Evolutionary conservation across 2,797 vertebrate genomes (phyloP).

Genomic region (Sphaeramia orbicularis): DNA sequence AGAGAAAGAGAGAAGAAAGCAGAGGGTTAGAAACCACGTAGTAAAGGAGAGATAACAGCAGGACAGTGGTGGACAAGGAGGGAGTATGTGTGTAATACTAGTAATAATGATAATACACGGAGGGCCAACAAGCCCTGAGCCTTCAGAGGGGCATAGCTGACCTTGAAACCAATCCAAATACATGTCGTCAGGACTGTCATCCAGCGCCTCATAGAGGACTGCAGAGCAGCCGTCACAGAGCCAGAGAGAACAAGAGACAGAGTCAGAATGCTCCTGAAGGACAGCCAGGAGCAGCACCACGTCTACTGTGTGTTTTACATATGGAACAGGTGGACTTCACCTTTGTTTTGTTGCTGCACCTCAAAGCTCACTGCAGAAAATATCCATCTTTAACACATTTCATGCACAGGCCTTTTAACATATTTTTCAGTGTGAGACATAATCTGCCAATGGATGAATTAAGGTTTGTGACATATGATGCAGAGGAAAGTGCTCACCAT

Average conservation of each 20-base stretch:
- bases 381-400: neutral
- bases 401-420: neutral
- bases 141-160: constrained; percentile 79
- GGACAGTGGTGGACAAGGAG: constrained; percentile 58
- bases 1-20: constrained; percentile 36
- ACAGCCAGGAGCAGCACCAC: constrained; percentile 37
- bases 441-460: neutral
- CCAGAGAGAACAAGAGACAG: constrained; percentile 77
- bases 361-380: constrained; percentile 6
- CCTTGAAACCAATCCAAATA: constrained; percentile 89
- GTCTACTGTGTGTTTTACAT: constrained; percentile 7
- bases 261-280: constrained; percentile 59
- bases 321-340: constrained; percentile 27
- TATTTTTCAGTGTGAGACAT: neutral
- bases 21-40: constrained; percentile 44
- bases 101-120: constrained; percentile 43
- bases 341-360: neutral
- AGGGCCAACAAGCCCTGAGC: constrained; percentile 63
- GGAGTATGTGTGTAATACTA: constrained; percentile 31
- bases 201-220: constrained; percentile 86
- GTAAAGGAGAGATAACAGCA: constrained; percentile 51
- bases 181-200: constrained; percentile 87
- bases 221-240: constrained; percentile 73
- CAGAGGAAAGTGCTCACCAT: constrained; percentile 82
- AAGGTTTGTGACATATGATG: neutral